Conservation (phyloP, 1,140 invertebrate genomes). For the Glossosoma conforme region DNA sequence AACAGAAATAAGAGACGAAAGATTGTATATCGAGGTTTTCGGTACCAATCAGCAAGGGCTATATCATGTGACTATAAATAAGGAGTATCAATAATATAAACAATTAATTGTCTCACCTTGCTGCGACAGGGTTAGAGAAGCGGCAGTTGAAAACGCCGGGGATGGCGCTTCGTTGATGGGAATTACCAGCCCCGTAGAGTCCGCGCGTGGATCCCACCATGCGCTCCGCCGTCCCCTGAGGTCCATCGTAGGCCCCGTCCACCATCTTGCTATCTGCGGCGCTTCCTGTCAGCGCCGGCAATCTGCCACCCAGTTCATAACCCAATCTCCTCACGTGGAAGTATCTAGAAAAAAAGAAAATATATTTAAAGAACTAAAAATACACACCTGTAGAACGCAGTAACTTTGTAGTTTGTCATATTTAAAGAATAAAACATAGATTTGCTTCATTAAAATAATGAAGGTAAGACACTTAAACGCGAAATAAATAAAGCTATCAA, state of each 20-base stretch:
- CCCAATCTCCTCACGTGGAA: slow-evolving; percentile 63
- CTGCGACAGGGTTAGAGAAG: slow-evolving; percentile 66
- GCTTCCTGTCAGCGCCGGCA: slow-evolving; percentile 15
- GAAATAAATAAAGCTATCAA: too few species aligned
- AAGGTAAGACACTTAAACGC: too few species aligned
- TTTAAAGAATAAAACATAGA: too few species aligned
- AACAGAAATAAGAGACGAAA: too few species aligned
- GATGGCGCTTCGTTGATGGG: slow-evolving; percentile 52
- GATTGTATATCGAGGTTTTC: too few species aligned
- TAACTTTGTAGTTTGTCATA: too few species aligned
- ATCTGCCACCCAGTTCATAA: slow-evolving; percentile 60
- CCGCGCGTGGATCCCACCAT: background rate
- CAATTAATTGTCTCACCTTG: too few species aligned
- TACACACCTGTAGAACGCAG: too few species aligned
- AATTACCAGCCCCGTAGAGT: slow-evolving; percentile 5
- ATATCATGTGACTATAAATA: too few species aligned
- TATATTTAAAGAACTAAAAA: slow-evolving; percentile 13
- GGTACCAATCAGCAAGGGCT: too few species aligned
- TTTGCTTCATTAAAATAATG: too few species aligned
- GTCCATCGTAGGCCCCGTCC: slow-evolving; percentile 19
- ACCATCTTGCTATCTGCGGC: slow-evolving; percentile 28
- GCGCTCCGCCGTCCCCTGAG: background rate
- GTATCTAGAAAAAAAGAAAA: slow-evolving; percentile 45
- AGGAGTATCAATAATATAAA: too few species aligned
- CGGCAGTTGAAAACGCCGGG: slow-evolving; percentile 86